These are phyloP conservation scores for Blera fallax DNA, from an alignment of 2,888 invertebrate genomes.

Conservation along the genomic window DNA sequence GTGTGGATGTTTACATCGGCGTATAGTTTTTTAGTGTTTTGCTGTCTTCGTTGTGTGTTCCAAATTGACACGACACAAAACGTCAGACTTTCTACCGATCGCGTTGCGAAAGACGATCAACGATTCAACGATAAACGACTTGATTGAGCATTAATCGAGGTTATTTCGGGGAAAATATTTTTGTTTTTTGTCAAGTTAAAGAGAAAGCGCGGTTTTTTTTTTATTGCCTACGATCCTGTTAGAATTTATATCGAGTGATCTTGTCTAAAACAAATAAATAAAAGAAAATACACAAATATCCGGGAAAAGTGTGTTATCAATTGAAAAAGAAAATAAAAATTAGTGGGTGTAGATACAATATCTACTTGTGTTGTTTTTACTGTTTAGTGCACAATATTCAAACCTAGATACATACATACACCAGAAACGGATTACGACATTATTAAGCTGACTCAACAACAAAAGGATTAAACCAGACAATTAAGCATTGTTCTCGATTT, in stretches of 20 bases:
- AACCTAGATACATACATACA: constrained; percentile 1
- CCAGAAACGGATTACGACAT: constrained; percentile 41
- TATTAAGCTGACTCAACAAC: constrained; percentile 42
- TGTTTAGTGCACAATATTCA: background rate
- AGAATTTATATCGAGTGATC: constrained; percentile 11
- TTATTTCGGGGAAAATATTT: constrained; percentile 35
- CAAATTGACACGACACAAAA: constrained; percentile 22
- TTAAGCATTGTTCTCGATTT: constrained; percentile 36
- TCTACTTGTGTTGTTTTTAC: constrained; percentile 1
- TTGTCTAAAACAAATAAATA: constrained; percentile 13
- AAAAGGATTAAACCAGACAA: constrained; percentile 60
- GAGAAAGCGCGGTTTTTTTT: constrained; percentile 53
- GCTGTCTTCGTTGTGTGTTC: background rate
- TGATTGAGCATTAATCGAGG: constrained; percentile 37
- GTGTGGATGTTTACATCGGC: constrained; percentile 23
- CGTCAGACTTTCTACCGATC: constrained; percentile 44
- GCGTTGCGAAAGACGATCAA: constrained; percentile 53
- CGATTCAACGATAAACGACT: constrained; percentile 16
- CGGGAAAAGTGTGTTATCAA: constrained; percentile 21
- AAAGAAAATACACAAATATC: constrained; percentile 3
- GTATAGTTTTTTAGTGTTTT: background rate
- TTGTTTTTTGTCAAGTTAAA: constrained; percentile 24
- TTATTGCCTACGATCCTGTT: constrained; percentile 14
- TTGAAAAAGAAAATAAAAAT: background rate
- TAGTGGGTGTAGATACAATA: constrained; percentile 37